A percentile compares a stretch with the other conserved stretches of the same genome.
Conservation (phyloP, 2,888 invertebrate species). For the Yponomeuta evonymella region DNA sequence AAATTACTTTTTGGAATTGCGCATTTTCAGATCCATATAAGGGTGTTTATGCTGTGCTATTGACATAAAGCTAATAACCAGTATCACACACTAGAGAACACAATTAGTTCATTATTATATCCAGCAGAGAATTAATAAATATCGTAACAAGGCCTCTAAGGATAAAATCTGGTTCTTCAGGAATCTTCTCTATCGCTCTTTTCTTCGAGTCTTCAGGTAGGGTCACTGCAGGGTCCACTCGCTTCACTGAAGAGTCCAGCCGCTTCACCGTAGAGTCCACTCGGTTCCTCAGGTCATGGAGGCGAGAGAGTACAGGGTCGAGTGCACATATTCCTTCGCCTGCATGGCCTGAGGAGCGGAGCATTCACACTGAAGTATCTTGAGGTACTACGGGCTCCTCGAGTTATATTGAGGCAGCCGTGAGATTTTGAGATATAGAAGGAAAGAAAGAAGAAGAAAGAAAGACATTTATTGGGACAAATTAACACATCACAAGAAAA, state of each 20-base stretch:
- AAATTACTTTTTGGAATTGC: too few species aligned
- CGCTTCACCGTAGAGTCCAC: slow-evolving; percentile 26
- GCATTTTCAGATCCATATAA: too few species aligned
- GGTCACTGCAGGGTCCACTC: too few species aligned
- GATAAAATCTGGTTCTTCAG: slow-evolving; percentile 21
- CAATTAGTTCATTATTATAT: neutral
- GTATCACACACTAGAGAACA: neutral
- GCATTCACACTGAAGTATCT: slow-evolving; percentile 26
- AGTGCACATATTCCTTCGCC: slow-evolving; percentile 75
- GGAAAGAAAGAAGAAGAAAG: too few species aligned
- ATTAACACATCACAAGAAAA: too few species aligned
- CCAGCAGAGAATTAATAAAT: neutral
- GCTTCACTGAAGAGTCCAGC: too few species aligned
- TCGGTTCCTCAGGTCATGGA: slow-evolving; percentile 73
- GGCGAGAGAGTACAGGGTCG: slow-evolving; percentile 74
- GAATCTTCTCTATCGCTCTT: slow-evolving; percentile 36
- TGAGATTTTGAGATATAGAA: too few species aligned
- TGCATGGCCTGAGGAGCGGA: slow-evolving; percentile 69
- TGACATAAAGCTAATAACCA: neutral
- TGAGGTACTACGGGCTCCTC: neutral
- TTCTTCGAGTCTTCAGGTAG: too few species aligned
- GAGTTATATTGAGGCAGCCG: neutral
- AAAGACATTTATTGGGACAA: too few species aligned
- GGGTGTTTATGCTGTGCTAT: neutral
- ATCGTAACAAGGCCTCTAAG: too few species aligned